phyloP scores from a whole-genome alignment of 2,113 vertebrate species.

The Crotalus tigris region DNA sequence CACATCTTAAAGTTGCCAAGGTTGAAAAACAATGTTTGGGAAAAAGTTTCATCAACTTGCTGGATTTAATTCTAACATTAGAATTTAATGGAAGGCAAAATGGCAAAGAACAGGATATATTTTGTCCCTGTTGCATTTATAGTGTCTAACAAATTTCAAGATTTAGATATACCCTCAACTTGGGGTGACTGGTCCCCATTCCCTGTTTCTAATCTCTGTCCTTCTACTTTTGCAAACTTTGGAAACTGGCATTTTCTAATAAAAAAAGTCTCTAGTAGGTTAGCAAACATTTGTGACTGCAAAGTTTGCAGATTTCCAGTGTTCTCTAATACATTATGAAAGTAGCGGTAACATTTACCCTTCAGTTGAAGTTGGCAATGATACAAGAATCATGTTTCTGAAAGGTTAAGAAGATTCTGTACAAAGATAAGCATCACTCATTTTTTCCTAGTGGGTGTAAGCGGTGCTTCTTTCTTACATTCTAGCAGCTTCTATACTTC shows the following conservation, averaged over 20 bases:
- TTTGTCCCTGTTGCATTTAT: neutral
- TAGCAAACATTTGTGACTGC: neutral
- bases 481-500: neutral
- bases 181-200: neutral
- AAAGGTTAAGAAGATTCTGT: neutral
- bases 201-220: neutral
- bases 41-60: neutral
- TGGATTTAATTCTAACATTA: neutral
- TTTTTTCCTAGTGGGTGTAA: rapidly evolving
- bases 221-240: neutral
- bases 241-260: neutral
- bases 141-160: neutral
- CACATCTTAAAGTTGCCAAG: neutral
- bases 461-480: neutral
- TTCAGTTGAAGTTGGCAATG: neutral
- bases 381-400: rapidly evolving
- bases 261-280: neutral
- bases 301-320: slow-evolving; percentile 18
- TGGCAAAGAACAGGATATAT: neutral
- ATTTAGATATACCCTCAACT: neutral
- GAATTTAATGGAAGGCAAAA: neutral
- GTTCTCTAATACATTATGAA: slow-evolving; percentile 12
- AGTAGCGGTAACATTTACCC: neutral
- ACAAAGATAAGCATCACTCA: neutral
- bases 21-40: neutral